These are phyloP conservation scores for Lasioglossum pauxillum DNA, from an alignment of 2,888 invertebrate species.

Conservation along the genomic window DNA sequence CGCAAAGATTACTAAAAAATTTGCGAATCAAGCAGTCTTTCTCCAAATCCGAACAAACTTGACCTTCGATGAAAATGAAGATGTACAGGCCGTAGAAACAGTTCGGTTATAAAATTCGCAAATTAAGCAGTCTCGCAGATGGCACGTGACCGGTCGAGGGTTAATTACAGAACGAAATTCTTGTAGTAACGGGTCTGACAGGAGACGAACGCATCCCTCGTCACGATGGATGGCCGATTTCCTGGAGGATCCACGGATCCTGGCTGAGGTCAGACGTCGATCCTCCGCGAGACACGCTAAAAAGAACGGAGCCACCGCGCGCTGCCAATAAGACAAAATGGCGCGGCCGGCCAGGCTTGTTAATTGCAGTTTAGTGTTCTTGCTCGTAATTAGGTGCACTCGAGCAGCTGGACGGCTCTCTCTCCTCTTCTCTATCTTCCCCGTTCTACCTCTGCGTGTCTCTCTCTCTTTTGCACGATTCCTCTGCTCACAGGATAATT, in stretches of 20 bases:
- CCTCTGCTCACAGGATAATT: conserved; percentile 73
- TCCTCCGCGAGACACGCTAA: conserved; percentile 26
- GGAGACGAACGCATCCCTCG: conserved; percentile 20
- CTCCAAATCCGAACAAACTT: not conserved
- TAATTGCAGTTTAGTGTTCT: conserved; percentile 84
- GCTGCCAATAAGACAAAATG: conserved; percentile 76
- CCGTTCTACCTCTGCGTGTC: not conserved
- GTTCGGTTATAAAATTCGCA: not conserved
- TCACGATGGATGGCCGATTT: conserved; percentile 59
- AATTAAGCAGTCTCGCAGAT: not conserved
- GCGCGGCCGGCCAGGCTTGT: conserved; percentile 75
- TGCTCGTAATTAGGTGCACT: conserved; percentile 82
- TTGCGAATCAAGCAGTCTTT: not conserved
- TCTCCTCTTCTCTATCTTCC: conserved; percentile 32
- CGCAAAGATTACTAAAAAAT: not conserved
- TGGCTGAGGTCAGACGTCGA: conserved; percentile 63
- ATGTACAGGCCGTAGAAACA: not conserved
- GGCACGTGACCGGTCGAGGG: conserved; percentile 1
- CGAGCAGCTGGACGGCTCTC: conserved; percentile 77
- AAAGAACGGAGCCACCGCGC: conserved; percentile 56
- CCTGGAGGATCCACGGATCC: conserved; percentile 62
- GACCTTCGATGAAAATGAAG: not conserved
- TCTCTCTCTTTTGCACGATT: conserved; percentile 53
- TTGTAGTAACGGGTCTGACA: conserved; percentile 1
- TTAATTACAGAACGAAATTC: conserved; percentile 19